phyloP scores from a whole-genome alignment of 2,888 invertebrate species.

The Synanthedon vespiformis region DNA sequence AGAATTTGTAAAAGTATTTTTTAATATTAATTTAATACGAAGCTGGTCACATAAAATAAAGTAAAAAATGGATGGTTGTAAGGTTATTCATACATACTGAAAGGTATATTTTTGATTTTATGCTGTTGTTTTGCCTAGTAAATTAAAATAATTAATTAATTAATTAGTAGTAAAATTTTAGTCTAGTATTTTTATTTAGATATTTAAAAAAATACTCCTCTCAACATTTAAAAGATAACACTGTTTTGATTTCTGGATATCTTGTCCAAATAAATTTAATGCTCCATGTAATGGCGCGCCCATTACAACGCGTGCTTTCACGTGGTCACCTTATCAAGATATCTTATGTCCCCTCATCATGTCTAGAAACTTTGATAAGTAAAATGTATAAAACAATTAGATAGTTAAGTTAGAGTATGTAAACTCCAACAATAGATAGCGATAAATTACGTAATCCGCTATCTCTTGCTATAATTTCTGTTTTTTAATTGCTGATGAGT shows the following conservation, averaged over 20 bases:
- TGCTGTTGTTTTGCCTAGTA: too few relatives aligned
- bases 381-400: not conserved
- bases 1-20: too few relatives aligned
- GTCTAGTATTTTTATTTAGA: too few relatives aligned
- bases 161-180: too few relatives aligned
- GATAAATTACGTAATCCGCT: conserved; percentile 3
- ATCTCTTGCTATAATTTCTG: conserved; percentile 12
- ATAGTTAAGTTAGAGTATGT: not conserved
- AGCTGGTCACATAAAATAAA: too few relatives aligned
- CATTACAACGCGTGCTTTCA: conserved; percentile 10
- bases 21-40: too few relatives aligned
- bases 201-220: too few relatives aligned
- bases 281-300: conserved; percentile 7
- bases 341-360: conserved; percentile 4
- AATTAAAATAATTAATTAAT: too few relatives aligned
- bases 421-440: not conserved
- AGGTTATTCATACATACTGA: too few relatives aligned
- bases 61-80: too few relatives aligned
- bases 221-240: too few relatives aligned
- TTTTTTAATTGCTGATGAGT: conserved; percentile 16
- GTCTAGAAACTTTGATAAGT: not conserved
- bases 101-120: too few relatives aligned
- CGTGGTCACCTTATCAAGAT: conserved; percentile 16
- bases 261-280: not conserved
- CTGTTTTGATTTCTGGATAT: not conserved